Conservation (phyloP, 2,113 vertebrate genomes). For the Laticauda colubrina region DNA sequence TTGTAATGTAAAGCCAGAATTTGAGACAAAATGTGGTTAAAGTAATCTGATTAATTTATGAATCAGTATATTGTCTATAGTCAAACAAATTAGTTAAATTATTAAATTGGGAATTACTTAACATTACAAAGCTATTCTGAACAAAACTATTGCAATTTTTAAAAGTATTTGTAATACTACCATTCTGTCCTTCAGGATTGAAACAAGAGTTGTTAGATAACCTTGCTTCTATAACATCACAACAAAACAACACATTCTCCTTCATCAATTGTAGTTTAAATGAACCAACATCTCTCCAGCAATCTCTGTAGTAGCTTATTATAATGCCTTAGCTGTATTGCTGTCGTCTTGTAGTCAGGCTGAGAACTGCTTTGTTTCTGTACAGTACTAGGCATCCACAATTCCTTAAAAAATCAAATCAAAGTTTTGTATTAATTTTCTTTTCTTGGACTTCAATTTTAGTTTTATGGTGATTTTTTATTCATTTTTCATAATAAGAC, state of each 20-base stretch:
- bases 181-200: conserved; percentile 26
- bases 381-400: too few species aligned
- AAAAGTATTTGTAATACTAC: conserved; percentile 26
- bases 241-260: conserved; percentile 21
- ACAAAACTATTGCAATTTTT: not conserved
- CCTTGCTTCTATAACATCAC: conserved; percentile 43
- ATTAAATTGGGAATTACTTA: not conserved
- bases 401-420: too few species aligned
- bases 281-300: not conserved
- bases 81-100: not conserved
- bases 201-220: not conserved
- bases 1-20: not conserved
- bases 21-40: not conserved
- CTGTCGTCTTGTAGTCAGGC: not conserved
- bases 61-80: not conserved
- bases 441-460: too few species aligned
- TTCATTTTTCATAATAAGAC: too few species aligned
- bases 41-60: not conserved
- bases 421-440: too few species aligned
- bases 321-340: not conserved
- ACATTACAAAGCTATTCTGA: not conserved
- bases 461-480: too few species aligned
- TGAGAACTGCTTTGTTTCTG: too few species aligned
- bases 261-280: not conserved
- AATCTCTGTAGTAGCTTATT: not conserved